Percentiles rank a stretch among this genome's conserved stretches.
Evolutionary conservation across 2,113 vertebrate genomes (phyloP).

Genomic region (Sardina pilchardus): DNA sequence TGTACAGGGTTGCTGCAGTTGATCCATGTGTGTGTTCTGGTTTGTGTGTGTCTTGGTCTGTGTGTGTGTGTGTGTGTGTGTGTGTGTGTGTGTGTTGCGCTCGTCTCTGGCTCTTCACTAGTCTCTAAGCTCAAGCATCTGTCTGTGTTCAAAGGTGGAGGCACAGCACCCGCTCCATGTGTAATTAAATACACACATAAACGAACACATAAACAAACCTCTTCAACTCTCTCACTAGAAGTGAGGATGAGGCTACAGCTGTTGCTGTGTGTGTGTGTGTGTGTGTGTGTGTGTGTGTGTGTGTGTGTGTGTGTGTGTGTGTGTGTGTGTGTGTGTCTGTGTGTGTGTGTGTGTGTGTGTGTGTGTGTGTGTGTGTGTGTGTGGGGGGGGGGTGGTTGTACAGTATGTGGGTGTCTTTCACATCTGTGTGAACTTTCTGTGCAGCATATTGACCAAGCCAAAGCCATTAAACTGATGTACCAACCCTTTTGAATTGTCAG

Average conservation of each 20-base stretch:
- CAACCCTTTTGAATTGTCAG: conserved; percentile 12
- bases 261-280: conserved; percentile 8
- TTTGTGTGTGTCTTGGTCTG: not conserved
- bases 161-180: too few species aligned
- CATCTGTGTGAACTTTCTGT: not conserved
- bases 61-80: not conserved
- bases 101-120: not conserved
- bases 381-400: too few species aligned
- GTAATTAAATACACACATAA: too few species aligned
- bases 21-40: not conserved
- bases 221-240: too few species aligned
- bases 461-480: too few species aligned
- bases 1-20: too few species aligned
- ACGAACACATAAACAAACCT: too few species aligned
- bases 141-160: too few species aligned
- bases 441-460: too few species aligned
- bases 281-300: not conserved
- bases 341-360: conserved; percentile 17
- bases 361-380: conserved; percentile 24
- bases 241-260: not conserved
- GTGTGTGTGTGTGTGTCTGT: not conserved
- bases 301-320: not conserved
- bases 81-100: not conserved
- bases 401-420: too few species aligned
- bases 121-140: too few species aligned